phyloP scores from a whole-genome alignment of 2,888 invertebrate genomes.

The Amiota communis region DNA sequence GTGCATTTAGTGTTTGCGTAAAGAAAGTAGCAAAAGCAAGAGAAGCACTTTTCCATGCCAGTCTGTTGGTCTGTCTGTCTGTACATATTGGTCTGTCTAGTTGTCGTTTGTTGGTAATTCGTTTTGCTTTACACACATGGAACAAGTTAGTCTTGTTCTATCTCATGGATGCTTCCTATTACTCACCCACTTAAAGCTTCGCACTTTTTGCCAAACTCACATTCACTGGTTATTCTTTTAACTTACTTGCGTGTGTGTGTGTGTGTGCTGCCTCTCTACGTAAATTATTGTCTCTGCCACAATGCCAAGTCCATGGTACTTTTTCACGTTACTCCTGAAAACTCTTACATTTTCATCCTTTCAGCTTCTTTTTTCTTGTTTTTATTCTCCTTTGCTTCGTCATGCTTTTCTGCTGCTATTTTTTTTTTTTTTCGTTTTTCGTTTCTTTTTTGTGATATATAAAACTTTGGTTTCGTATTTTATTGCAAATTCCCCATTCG shows the following conservation, averaged over 20 bases:
- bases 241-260: background rate
- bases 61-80: background rate
- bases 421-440: conserved; percentile 33
- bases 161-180: no score
- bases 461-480: conserved; percentile 54
- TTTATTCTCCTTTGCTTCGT: conserved; percentile 41
- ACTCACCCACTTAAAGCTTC: no score
- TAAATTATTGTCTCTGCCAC: conserved; percentile 63
- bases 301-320: conserved; percentile 15
- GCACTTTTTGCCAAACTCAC: no score
- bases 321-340: conserved; percentile 9
- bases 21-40: conserved; percentile 1
- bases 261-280: conserved; percentile 46
- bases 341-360: background rate
- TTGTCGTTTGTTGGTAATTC: conserved; percentile 29
- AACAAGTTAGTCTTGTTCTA: background rate
- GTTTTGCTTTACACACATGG: conserved; percentile 23
- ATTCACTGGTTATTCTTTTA: background rate
- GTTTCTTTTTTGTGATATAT: conserved; percentile 38
- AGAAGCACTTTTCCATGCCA: background rate
- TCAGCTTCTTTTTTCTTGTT: background rate
- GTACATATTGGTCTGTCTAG: conserved; percentile 23
- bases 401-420: conserved; percentile 19
- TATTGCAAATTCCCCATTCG: conserved; percentile 67
- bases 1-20: no score